Base-by-base conservation (phyloP, 2,113 vertebrate species). In the Rhodinocichla rosea region DNA sequence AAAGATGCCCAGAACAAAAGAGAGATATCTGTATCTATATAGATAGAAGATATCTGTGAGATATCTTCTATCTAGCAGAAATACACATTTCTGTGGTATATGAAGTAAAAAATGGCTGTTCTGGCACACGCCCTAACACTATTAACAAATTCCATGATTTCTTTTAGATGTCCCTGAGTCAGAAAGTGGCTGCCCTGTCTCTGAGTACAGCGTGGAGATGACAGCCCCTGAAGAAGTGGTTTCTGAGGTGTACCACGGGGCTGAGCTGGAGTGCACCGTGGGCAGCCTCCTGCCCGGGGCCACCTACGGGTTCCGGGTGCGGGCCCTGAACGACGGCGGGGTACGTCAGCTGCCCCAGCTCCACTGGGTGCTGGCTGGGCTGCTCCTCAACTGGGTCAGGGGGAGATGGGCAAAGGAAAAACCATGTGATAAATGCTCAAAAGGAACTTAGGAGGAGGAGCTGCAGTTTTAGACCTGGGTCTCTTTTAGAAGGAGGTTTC, bases 161-260 rank as follows among this genome's bases (percentile, higher is more conserved):
- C 27, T 64, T 92, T 50, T 50, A 98, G 98, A 98, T 68, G 92
- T 96, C 28, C 98, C 98, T 64, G 69, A 82, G 0, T 98, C 98
- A 23, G 98, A 97, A 59, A 97, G 98, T 24, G 98, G 98, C 59
- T 98, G 98, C 83, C 98, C 98, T 33, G 95, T 98, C 83, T 98
- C 98, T 2, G 98, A 98, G 95, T 99, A 99, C 98, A 99, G 98
- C 0, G 97, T 99, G 96, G 99, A 99, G 97, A 99, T 99, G 98
- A 98, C 98, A 6, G 98, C 98, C 57, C 98, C 98, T 0, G 98
- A 99, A 71, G 92, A 97, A 2, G 96, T 96, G 4, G 98, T 98
- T 16, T 98, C 98, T 0, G 98, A 99, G 94, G 98, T 99, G 35
- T 99, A 99, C 96, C 98, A 98, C 0, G 99, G 99, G 28, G 96